Percentiles rank a stretch among this genome's conserved stretches.
phyloP scores from a whole-genome alignment of 2,888 invertebrate genomes.

The Perdita meconis region DNA sequence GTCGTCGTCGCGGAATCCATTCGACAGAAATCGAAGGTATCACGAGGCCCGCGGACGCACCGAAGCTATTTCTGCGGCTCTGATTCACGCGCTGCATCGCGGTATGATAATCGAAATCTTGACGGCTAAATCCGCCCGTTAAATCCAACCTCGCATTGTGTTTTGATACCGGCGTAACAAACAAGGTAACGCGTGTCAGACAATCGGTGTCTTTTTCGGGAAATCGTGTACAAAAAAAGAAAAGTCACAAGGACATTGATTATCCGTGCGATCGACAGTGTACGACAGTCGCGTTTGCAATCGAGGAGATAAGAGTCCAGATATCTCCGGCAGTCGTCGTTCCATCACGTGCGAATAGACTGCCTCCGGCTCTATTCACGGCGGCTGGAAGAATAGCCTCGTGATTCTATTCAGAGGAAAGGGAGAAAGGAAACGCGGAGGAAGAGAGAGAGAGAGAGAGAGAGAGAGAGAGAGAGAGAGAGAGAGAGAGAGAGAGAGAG shows the following conservation, averaged over 20 bases:
- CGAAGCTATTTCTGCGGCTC: background rate
- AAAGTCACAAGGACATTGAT: background rate
- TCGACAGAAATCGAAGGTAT: constrained; percentile 24
- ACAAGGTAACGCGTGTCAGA: background rate
- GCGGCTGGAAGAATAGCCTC: constrained; percentile 79
- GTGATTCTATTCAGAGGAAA: constrained; percentile 81
- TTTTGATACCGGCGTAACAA: background rate
- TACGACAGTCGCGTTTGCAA: constrained; percentile 67
- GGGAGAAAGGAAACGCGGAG: constrained; percentile 23
- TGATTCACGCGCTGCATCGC: background rate
- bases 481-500: constrained; percentile 34
- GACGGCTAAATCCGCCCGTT: constrained; percentile 10
- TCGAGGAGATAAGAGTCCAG: constrained; percentile 79
- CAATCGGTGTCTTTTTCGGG: background rate
- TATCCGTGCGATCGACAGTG: constrained; percentile 58
- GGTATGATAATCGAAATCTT: background rate
- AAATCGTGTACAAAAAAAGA: constrained; percentile 17
- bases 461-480: constrained; percentile 32
- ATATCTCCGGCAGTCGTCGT: constrained; percentile 77
- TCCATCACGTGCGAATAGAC: constrained; percentile 77
- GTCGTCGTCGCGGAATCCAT: too few relatives aligned
- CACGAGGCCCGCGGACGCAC: background rate
- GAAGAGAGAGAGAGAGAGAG: constrained; percentile 33
- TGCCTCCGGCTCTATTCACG: constrained; percentile 72
- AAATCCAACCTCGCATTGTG: background rate